Evolutionary conservation across 2,113 vertebrate genomes (phyloP).

Genomic region (Scomber colias): DNA sequence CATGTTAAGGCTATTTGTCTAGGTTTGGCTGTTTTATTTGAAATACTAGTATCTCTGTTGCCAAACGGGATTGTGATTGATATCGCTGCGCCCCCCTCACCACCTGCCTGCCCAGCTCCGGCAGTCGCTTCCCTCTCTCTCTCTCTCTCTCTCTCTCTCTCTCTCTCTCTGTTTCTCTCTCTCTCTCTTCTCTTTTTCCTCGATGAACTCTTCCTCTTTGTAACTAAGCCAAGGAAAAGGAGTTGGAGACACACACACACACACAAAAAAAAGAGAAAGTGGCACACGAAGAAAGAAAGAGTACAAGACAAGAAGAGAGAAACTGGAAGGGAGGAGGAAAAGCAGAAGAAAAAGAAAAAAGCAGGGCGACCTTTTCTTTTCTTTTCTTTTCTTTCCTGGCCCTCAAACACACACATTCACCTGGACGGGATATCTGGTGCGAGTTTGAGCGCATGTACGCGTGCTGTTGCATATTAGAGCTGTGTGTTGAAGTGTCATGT

Average conservation of each 20-base stretch:
- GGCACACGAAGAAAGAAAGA: slow-evolving; percentile 64
- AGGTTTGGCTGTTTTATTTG: slow-evolving; percentile 82
- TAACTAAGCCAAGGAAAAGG: slow-evolving; percentile 45
- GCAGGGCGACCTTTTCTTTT: slow-evolving; percentile 1
- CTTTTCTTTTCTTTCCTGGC: background rate
- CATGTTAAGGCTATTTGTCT: slow-evolving; percentile 81
- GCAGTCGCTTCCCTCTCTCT: slow-evolving; percentile 71
- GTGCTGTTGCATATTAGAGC: background rate
- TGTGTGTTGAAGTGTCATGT: slow-evolving; percentile 23
- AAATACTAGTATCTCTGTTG: slow-evolving; percentile 87
- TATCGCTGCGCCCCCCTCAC: slow-evolving; percentile 51
- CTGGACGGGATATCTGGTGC: slow-evolving; percentile 10
- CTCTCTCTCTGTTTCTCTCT: slow-evolving; percentile 56
- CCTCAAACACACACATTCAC: background rate
- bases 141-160: slow-evolving; percentile 47
- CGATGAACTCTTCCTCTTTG: slow-evolving; percentile 57
- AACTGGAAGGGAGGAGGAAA: slow-evolving; percentile 6
- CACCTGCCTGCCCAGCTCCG: slow-evolving; percentile 55
- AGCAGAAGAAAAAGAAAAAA: background rate
- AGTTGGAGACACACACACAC: background rate
- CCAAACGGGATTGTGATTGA: slow-evolving; percentile 87
- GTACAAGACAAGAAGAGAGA: slow-evolving; percentile 8
- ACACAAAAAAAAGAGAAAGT: slow-evolving; percentile 18
- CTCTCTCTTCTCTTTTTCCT: slow-evolving; percentile 52
- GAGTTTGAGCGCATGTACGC: background rate